Evolutionary conservation across 2,888 invertebrate species (phyloP).

Genomic region (Cataglyphis albicans): DNA sequence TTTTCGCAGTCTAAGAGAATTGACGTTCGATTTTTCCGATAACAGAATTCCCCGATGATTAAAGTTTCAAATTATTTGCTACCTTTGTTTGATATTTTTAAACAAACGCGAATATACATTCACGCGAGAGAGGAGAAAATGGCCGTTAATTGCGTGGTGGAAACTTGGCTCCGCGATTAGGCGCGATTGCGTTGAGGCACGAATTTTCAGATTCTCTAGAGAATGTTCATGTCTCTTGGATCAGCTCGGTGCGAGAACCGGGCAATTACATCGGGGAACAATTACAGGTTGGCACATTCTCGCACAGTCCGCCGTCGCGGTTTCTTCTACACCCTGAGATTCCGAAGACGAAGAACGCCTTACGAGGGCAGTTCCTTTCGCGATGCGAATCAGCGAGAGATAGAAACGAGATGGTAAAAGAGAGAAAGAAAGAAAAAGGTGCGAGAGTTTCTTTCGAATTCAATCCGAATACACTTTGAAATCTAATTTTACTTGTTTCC

Average conservation of each 20-base stretch:
- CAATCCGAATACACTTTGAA: conserved; percentile 1
- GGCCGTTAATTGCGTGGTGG: neutral
- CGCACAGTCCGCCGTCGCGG: conserved; percentile 77
- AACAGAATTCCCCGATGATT: neutral
- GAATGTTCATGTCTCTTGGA: conserved; percentile 15
- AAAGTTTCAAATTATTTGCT: neutral
- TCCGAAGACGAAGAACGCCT: conserved; percentile 75
- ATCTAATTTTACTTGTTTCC: neutral
- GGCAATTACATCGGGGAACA: conserved; percentile 84
- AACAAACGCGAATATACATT: neutral
- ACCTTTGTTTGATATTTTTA: neutral
- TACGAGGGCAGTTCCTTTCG: conserved; percentile 75
- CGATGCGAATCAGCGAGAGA: conserved; percentile 44
- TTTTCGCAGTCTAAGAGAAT: neutral
- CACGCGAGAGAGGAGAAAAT: neutral
- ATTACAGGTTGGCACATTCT: conserved; percentile 83
- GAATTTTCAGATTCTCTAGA: conserved; percentile 64
- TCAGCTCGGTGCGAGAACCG: conserved; percentile 54
- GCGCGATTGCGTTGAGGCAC: conserved; percentile 29
- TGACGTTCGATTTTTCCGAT: neutral
- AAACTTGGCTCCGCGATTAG: neutral
- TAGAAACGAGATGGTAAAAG: conserved; percentile 16
- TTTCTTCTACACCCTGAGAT: conserved; percentile 80
- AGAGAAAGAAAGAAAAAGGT: neutral
- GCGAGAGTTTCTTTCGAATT: neutral